phyloP scores from a whole-genome alignment of 2,888 invertebrate species.

The Campaea margaritaria region DNA sequence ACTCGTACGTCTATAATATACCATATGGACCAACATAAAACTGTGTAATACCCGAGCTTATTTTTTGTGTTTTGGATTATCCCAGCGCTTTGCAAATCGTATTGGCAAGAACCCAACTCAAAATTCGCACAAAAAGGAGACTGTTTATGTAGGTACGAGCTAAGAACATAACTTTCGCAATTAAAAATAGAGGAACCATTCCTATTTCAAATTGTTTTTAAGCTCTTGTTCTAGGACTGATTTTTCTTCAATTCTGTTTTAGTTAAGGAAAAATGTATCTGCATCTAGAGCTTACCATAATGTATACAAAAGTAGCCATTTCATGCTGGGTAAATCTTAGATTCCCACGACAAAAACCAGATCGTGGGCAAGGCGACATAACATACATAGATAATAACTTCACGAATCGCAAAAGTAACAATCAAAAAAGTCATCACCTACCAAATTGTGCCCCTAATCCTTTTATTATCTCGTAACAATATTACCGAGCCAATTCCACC shows the following conservation, averaged over 20 bases:
- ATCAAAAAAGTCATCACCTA: slow-evolving; percentile 34
- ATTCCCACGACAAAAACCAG: no score
- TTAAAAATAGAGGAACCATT: slow-evolving; percentile 18
- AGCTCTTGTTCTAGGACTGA: no score
- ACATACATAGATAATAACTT: not conserved
- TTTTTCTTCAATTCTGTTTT: no score
- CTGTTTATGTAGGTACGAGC: slow-evolving; percentile 29
- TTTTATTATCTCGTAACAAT: slow-evolving; percentile 43
- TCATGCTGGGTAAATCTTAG: no score
- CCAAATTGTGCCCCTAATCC: slow-evolving; percentile 31
- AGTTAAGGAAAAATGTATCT: no score
- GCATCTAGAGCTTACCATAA: no score
- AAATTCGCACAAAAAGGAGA: slow-evolving; percentile 30
- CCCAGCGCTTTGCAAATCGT: slow-evolving; percentile 33
- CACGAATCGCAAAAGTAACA: slow-evolving; percentile 8
- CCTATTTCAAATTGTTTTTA: not conserved
- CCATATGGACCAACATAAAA: not conserved
- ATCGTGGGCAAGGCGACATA: not conserved
- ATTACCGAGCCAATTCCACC: slow-evolving; percentile 33
- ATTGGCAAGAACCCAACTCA: slow-evolving; percentile 39
- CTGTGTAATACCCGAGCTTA: slow-evolving; percentile 12
- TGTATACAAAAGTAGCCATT: no score
- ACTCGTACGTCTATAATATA: not conserved
- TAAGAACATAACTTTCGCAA: slow-evolving; percentile 25
- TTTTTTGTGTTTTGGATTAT: slow-evolving; percentile 33